Evolutionary conservation across 2,113 vertebrate species (phyloP), one percentile per base, ranked within the genome.

Genomic region (Rhabdornis inornatus): DNA sequence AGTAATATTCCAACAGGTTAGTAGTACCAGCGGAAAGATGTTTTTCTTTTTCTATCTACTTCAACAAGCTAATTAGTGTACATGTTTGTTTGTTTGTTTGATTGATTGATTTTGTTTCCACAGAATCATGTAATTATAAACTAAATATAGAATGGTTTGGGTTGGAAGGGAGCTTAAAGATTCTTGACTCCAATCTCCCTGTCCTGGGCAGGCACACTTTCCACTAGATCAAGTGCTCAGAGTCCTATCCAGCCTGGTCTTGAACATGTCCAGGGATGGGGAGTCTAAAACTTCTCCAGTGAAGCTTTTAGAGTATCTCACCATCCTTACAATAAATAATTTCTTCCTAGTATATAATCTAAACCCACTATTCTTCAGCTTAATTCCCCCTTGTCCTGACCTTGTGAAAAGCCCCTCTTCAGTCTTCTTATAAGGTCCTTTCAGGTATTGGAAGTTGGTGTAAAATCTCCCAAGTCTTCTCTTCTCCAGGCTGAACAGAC

Each of bases 191-290:
- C 16, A 31, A 44, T 18, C 9, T 35, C 45, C 22, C 9, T 22
- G 5, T 25, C 21, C 31, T 27, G 11, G 14, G 15, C 22, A 60
- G 25, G 17, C 25, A 31, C 11, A 22, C 11, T 35, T 77, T 31
- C 33, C 47, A 27, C 17, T 44, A 37, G 25, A 17, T 33, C 33
- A 27, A 30, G 33, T 27, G 16, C 27, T 83, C 39, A 25, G 53
- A 68, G 33, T 21, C 6, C 17, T 28, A 52, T 52, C 17, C 45
- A 33, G 18, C 9, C 11, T 37, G 31, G 11, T 52, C 31, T 59
- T 59, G 31, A 37, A 65, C 12, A 53, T 0, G 0, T 27, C 21
- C 47, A 33, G 57, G 13, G 4, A 37, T 33, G 11, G 10, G 14
- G 9, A 49, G 4, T 27, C 35, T 27, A 15, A 42, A 52, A 30